Evolutionary conservation across 1,140 invertebrate genomes (phyloP), one percentile per base, ranked within the genome.

Genomic region (Drosophila saltans): DNA sequence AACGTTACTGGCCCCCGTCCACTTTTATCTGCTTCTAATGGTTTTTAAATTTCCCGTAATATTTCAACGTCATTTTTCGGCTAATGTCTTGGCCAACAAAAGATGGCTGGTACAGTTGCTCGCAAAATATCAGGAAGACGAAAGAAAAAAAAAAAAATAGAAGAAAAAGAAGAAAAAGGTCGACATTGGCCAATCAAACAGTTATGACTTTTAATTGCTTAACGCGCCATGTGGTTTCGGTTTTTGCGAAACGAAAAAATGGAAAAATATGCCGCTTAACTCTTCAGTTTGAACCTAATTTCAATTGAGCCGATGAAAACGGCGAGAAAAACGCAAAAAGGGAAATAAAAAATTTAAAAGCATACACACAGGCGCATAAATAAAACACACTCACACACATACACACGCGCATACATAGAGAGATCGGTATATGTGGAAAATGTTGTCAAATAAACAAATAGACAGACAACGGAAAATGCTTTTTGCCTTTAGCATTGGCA

Each of bases 31-130:
- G 84, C 69, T 83, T 80, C 68, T 88, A 88, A 88, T 88, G 84
- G 84, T 88, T 88, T 88, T 88, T 88, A 84, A 88, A 88, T 88
- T 89, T 89, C 66, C 64, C 21, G 80, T 88, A 88, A 88, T 88
- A 88, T 84, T 88, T 88, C 84, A 88, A 84, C 84, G 84, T 80
- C 84, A 88, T 88, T 88, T 72, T 67, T 26, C 6, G 6, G 33
- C 33, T 36, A 36, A 36, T 36, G 33, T 16, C 33, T 26, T 30
- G 83, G 72, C 81, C 82, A 88, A 86, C n/a, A 16, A 26, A 16
- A 59, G 41, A 62, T 39, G 28, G 28, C 2, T 9, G 72, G 82
- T 88, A 88, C 83, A 88, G 83, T 88, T 69, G 83, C 57, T 41
- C 10, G 58, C 83, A 88, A 88, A 58, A n/a, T 16, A 24, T 9